A percentile compares a stretch with the other conserved stretches of the same genome.
Conservation (phyloP, 2,888 invertebrate genomes). For the Plebejus anna region DNA sequence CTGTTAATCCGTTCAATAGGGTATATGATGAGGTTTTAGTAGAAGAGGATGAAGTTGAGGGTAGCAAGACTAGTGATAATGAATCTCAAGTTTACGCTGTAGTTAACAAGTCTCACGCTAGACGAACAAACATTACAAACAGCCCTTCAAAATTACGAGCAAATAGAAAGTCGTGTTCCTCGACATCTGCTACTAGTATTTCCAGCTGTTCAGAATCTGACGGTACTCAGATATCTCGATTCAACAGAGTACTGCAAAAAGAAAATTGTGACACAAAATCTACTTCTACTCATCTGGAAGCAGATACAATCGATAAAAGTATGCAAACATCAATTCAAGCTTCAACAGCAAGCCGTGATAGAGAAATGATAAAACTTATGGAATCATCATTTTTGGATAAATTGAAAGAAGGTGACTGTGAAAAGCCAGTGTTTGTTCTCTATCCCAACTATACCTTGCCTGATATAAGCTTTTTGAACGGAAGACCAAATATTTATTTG, state of each 20-base stretch:
- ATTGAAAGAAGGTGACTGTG: slow-evolving; percentile 81
- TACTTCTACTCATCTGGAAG: slow-evolving; percentile 75
- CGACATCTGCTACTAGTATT: slow-evolving; percentile 75
- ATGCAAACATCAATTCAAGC: slow-evolving; percentile 85
- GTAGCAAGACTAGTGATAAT: slow-evolving; percentile 63
- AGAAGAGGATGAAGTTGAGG: slow-evolving; percentile 73
- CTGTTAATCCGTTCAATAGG: slow-evolving; percentile 58
- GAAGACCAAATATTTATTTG: slow-evolving; percentile 83
- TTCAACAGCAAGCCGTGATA: slow-evolving; percentile 59
- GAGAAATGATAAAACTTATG: slow-evolving; percentile 80
- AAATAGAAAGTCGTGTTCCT: slow-evolving; percentile 66
- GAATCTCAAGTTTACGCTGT: slow-evolving; percentile 71
- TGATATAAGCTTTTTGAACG: slow-evolving; percentile 89
- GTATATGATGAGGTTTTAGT: slow-evolving; percentile 71
- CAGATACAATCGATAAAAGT: slow-evolving; percentile 83
- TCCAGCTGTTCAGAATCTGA: slow-evolving; percentile 79
- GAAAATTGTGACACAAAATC: slow-evolving; percentile 68
- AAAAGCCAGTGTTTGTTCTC: slow-evolving; percentile 91
- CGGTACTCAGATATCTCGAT: slow-evolving; percentile 73
- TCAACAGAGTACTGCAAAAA: slow-evolving; percentile 63
- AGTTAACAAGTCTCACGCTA: slow-evolving; percentile 68
- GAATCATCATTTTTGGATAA: slow-evolving; percentile 86
- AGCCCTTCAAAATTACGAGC: slow-evolving; percentile 66
- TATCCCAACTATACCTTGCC: slow-evolving; percentile 95
- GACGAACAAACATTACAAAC: slow-evolving; percentile 74